A percentile compares a stretch with the other conserved stretches of the same genome.
phyloP scores from a whole-genome alignment of 2,888 invertebrate genomes.

The Galeruca laticollis region DNA sequence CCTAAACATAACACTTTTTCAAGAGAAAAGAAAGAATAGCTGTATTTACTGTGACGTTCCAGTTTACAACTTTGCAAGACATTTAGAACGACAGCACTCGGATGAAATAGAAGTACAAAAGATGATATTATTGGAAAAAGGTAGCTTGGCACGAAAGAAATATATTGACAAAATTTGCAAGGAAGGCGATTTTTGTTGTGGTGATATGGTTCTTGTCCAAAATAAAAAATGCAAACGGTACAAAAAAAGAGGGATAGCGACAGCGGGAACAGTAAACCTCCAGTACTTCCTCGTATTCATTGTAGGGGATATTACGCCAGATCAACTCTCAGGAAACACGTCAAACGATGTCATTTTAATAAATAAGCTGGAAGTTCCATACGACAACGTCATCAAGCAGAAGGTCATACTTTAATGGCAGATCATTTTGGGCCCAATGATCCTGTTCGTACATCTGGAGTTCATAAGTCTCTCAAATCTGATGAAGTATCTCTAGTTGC shows the following conservation, averaged over 20 bases:
- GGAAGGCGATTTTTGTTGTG: constrained; percentile 28
- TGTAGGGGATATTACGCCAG: constrained; percentile 19
- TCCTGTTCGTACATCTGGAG: constrained; percentile 36
- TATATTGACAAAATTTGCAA: too few relatives aligned
- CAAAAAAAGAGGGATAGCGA: not conserved
- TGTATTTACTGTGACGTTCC: constrained; percentile 29
- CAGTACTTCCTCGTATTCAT: not conserved
- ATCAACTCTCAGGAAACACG: constrained; percentile 21
- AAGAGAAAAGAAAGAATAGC: constrained; percentile 20
- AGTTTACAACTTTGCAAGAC: constrained; percentile 36
- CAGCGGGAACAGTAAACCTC: not conserved
- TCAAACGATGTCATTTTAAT: constrained; percentile 31
- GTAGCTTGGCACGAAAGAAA: constrained; percentile 32
- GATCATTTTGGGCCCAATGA: constrained; percentile 44
- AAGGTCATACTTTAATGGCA: constrained; percentile 37
- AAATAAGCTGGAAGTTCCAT: constrained; percentile 14
- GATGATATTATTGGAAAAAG: constrained; percentile 29
- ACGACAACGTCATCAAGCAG: constrained; percentile 23
- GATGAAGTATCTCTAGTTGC: constrained; percentile 43
- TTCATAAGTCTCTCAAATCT: constrained; percentile 40
- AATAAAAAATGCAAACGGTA: not conserved
- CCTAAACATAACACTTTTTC: too few relatives aligned
- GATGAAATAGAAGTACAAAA: constrained; percentile 31
- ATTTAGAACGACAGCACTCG: constrained; percentile 33
- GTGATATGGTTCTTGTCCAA: constrained; percentile 15